Evolutionary conservation across 2,113 vertebrate genomes (phyloP).

Genomic region (Tupaia chinensis): DNA sequence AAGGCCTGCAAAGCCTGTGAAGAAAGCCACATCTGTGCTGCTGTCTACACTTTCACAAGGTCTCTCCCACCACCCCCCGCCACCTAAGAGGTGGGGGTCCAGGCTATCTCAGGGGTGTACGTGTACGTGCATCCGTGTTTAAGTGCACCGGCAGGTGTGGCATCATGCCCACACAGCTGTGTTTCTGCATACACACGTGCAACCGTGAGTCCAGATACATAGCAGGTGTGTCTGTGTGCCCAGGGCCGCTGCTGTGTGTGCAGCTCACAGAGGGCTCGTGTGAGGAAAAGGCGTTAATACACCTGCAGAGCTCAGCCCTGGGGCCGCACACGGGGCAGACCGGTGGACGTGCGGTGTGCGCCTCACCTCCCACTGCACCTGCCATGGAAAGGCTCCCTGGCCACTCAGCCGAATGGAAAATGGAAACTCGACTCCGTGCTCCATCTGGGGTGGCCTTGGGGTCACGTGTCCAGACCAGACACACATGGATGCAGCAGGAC

Average conservation of each 20-base stretch:
- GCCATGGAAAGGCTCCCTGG: not conserved
- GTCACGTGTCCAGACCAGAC: not conserved
- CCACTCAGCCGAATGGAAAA: not conserved
- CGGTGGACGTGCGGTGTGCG: not conserved
- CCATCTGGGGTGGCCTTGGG: not conserved
- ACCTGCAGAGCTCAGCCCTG: not conserved
- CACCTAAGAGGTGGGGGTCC: not conserved
- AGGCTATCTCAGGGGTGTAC: fast-evolving
- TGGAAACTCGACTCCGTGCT: not conserved
- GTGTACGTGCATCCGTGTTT: not conserved
- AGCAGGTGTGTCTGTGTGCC: too few relatives aligned
- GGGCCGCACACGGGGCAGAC: not conserved
- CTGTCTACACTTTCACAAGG: not conserved
- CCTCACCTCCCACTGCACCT: not conserved
- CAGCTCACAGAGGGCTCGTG: not conserved
- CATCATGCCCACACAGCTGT: not conserved
- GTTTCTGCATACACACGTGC: not conserved
- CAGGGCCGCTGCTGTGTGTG: not conserved
- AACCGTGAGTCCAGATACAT: not conserved
- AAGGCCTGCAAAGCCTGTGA: too few relatives aligned
- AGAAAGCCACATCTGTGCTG: not conserved
- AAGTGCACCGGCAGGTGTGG: not conserved
- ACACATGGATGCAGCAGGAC: not conserved
- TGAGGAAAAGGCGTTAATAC: not conserved
- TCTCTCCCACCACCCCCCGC: not conserved